Conservation (phyloP, 1,140 invertebrate genomes). For the Listronotus oregonensis region DNA sequence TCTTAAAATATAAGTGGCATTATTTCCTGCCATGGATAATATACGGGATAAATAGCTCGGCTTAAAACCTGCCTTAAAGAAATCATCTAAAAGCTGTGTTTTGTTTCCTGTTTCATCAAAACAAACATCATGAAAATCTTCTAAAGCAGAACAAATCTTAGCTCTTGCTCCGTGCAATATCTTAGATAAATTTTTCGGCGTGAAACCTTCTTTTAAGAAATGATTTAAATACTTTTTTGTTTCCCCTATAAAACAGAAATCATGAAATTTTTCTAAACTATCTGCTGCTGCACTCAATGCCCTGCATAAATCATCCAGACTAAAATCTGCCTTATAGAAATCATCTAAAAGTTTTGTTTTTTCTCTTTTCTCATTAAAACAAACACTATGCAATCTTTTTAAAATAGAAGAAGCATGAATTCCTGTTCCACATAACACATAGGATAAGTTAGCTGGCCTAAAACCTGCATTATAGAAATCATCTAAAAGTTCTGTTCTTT, state of each 20-base stretch:
- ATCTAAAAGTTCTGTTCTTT: constrained; percentile 42
- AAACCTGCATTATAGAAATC: constrained; percentile 48
- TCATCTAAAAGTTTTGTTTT: no score
- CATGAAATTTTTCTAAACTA: constrained; percentile 43
- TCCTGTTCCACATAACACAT: no score
- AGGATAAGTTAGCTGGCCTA: constrained; percentile 34
- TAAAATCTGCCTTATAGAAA: no score
- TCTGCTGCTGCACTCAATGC: constrained; percentile 41
- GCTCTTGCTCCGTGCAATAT: constrained; percentile 46
- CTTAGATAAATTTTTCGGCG: constrained; percentile 42
- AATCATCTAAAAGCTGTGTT: no score
- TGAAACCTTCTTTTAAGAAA: constrained; percentile 46
- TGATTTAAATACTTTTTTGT: constrained; percentile 42
- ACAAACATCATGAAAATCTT: constrained; percentile 50
- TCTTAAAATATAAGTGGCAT: constrained; percentile 46
- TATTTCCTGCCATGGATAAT: constrained; percentile 47
- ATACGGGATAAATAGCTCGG: constrained; percentile 44
- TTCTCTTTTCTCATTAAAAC: no score
- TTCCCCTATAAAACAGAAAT: constrained; percentile 48
- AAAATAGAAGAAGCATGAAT: no score
- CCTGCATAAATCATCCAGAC: no score
- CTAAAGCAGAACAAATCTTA: constrained; percentile 47
- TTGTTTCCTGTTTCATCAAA: constrained; percentile 45
- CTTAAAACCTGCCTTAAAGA: no score
- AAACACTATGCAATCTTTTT: no score